A percentile compares a stretch with the other conserved stretches of the same genome.
These are phyloP conservation scores for Laticauda colubrina DNA, from an alignment of 2,113 vertebrate species.

Conservation along the genomic window DNA sequence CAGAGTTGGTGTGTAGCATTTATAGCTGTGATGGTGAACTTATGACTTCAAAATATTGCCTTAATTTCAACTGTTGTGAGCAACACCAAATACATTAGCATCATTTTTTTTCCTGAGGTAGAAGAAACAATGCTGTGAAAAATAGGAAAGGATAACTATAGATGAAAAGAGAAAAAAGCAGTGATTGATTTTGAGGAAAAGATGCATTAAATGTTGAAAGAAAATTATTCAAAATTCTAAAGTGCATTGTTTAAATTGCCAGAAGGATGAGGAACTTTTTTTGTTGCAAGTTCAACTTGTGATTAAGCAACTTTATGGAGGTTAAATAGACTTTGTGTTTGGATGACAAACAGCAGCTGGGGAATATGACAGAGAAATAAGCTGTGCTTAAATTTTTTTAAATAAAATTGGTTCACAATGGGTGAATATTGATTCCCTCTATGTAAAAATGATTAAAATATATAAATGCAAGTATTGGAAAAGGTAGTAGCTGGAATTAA, in stretches of 20 bases:
- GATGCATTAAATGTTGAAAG: background rate
- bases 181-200: constrained; percentile 38
- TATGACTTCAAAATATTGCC: background rate
- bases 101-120: background rate
- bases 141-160: constrained; percentile 34
- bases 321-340: background rate
- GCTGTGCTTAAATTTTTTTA: background rate
- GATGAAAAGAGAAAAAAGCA: constrained; percentile 48
- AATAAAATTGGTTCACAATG: background rate
- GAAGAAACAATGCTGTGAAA: constrained; percentile 26
- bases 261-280: background rate
- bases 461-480: background rate
- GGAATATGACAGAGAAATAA: background rate
- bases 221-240: background rate
- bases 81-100: constrained; percentile 41
- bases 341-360: background rate
- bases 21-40: background rate
- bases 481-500: background rate
- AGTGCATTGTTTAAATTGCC: background rate
- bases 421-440: background rate
- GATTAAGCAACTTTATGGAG: background rate
- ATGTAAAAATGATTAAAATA: background rate
- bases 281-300: background rate
- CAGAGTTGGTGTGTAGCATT: background rate
- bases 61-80: background rate